Conservation (phyloP, 1,140 invertebrate genomes). For the Meteorus sp. region DNA sequence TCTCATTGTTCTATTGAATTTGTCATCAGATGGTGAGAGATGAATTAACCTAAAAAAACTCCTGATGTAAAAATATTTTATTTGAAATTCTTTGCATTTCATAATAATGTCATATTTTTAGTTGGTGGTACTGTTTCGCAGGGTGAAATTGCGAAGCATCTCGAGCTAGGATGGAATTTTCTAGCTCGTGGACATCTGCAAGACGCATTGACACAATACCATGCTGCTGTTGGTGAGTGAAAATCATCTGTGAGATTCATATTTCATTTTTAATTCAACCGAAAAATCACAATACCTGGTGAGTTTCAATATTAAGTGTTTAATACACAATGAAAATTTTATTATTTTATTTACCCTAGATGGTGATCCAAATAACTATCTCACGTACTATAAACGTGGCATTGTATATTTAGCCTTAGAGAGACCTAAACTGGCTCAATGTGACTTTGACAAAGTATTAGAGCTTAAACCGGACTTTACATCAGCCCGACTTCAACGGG, state of each 20-base stretch:
- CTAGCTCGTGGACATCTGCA: slow-evolving; percentile 89
- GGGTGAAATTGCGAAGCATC: slow-evolving; percentile 86
- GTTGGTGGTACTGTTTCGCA: slow-evolving; percentile 67
- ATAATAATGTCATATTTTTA: slow-evolving; percentile 43
- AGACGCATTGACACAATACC: slow-evolving; percentile 96
- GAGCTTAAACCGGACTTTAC: slow-evolving; percentile 94
- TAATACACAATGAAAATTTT: too few relatives aligned
- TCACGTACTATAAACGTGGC: slow-evolving; percentile 92
- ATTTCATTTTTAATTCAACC: neutral
- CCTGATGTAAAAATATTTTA: neutral
- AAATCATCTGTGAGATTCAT: neutral
- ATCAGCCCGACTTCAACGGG: slow-evolving; percentile 84
- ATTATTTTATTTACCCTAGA: slow-evolving; percentile 65
- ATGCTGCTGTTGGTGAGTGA: slow-evolving; percentile 91
- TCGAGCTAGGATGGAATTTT: slow-evolving; percentile 90
- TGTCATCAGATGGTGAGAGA: slow-evolving; percentile 50
- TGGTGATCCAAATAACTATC: slow-evolving; percentile 93
- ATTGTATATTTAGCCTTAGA: slow-evolving; percentile 96
- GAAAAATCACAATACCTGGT: too few relatives aligned
- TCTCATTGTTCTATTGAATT: slow-evolving; percentile 48
- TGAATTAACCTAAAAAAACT: slow-evolving; percentile 41
- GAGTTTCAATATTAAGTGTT: neutral
- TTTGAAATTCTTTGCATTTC: neutral
- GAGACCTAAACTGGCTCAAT: slow-evolving; percentile 92
- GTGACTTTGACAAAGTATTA: slow-evolving; percentile 90